Percentiles rank a stretch among this genome's conserved stretches.
These are phyloP conservation scores for Pseudomugil gertrudae DNA, from an alignment of 2,797 vertebrate species.

Conservation along the genomic window DNA sequence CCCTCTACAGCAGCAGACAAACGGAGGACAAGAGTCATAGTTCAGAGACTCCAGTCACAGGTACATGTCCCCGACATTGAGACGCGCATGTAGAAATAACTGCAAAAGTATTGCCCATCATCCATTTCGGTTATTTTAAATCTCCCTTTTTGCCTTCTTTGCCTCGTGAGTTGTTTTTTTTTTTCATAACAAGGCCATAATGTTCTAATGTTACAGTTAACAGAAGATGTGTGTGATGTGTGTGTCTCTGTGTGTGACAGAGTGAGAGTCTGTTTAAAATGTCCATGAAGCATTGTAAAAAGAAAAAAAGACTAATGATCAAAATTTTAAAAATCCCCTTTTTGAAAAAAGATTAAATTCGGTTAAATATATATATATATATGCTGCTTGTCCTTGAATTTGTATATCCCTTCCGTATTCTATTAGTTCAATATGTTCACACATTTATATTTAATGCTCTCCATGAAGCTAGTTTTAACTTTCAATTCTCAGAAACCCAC, in stretches of 20 bases:
- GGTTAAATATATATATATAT: constrained; percentile 1
- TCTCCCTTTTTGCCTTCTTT: constrained; percentile 43
- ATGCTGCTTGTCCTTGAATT: background rate
- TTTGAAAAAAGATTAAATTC: constrained; percentile 24
- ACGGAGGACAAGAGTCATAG: constrained; percentile 87
- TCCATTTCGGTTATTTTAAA: constrained; percentile 54
- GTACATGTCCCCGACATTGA: constrained; percentile 89
- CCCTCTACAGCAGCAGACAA: constrained; percentile 87
- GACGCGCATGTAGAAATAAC: constrained; percentile 62
- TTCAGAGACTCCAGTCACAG: constrained; percentile 90
- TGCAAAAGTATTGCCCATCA: constrained; percentile 53
- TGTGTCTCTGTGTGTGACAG: constrained; percentile 21
- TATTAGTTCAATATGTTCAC: constrained; percentile 5
- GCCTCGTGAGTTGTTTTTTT: constrained; percentile 48
- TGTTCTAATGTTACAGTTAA: constrained; percentile 58
- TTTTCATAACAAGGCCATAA: constrained; percentile 65
- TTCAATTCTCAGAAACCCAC: constrained; percentile 31
- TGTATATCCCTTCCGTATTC: background rate
- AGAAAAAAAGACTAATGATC: constrained; percentile 52
- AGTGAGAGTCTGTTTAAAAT: constrained; percentile 33
- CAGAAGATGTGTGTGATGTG: constrained; percentile 43
- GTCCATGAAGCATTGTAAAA: constrained; percentile 28
- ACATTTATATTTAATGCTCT: constrained; percentile 42
- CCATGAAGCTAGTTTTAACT: constrained; percentile 31
- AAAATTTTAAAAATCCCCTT: constrained; percentile 24